Base-by-base conservation (phyloP, 2,797 vertebrate genomes). In the Pterois miles region DNA sequence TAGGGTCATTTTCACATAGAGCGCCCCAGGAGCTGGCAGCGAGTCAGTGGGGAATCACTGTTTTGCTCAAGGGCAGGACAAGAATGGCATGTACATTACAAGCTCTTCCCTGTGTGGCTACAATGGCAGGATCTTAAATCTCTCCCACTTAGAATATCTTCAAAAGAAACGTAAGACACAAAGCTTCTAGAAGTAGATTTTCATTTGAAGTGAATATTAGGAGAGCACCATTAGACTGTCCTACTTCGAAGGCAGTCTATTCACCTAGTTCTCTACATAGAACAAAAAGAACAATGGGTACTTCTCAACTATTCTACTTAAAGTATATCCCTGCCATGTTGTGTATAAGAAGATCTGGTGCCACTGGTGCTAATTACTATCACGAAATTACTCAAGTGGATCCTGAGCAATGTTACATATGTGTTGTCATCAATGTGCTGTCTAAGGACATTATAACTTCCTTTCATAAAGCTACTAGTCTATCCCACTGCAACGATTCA, bases 51-150 rank as follows among this genome's bases (percentile, higher is more conserved):
- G 86, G 89, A 89, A 71, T 85, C 25, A 3, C 53, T 64, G 82
- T 73, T 74, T 80, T 81, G 88, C 88, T 93, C 90, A 92, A 94
- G 91, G 91, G 89, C 84, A 88, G 79, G 74, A 82, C 80, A 77
- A 86, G 67, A 77, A 50, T 62, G 6, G 6, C 13, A 38, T 48
- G 63, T 67, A 59, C 74, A 65, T 72, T 79, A 86, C 77, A 81
- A 80, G 82, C 62, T 38, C 29, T 67, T 71, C 66, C 36, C 63
- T 67, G 66, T 38, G 29, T 13, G 71, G 73, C 33, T 75, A 66
- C 72, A 73, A 56, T 34, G 52, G 57, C 25, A 76, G 53, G 53
- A 53, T 75, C 48, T 80, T 14, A 74, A 84, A 81, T 78, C 57
- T 75, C 81, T 62, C 50, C 81, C 33, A 13, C 71, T 81, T 62